These are phyloP conservation scores for Ceratothoa steindachneri DNA, from an alignment of 2,888 invertebrate species.

Conservation along the genomic window DNA sequence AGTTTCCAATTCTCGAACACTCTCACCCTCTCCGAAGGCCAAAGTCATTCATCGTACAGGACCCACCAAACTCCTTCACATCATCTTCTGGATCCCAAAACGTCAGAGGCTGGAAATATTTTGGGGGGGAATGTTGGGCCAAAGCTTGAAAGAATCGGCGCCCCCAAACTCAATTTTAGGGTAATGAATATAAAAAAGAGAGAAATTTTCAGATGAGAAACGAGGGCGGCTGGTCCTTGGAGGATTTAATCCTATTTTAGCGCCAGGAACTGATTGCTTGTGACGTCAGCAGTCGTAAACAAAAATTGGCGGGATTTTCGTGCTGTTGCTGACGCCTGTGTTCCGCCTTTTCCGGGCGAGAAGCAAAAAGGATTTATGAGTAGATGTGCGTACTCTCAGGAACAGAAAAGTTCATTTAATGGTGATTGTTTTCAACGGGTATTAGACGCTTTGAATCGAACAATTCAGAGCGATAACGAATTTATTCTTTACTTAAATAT, in stretches of 20 bases:
- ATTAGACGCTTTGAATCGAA: too few relatives aligned
- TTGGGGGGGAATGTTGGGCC: too few relatives aligned
- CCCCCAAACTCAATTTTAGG: conserved; percentile 9
- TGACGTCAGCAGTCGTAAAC: conserved; percentile 15
- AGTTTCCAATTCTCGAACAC: too few relatives aligned
- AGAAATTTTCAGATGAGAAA: conserved; percentile 12
- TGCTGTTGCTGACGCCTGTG: neutral
- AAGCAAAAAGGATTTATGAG: neutral
- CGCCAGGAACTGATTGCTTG: conserved; percentile 7
- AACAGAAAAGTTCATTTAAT: neutral
- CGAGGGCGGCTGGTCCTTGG: neutral
- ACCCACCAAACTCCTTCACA: too few relatives aligned
- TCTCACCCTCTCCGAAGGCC: too few relatives aligned
- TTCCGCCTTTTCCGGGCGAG: neutral
- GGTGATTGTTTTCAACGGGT: neutral
- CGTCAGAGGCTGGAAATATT: too few relatives aligned
- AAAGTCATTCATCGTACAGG: too few relatives aligned
- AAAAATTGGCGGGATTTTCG: conserved; percentile 3
- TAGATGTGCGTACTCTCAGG: neutral
- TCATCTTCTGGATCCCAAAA: too few relatives aligned
- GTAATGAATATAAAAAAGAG: conserved; percentile 10
- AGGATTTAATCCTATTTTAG: conserved; percentile 11
- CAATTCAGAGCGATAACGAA: too few relatives aligned
- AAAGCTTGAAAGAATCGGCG: too few relatives aligned
- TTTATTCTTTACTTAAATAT: too few relatives aligned